Conservation (phyloP, 2,797 vertebrate species). For the Ptychobarbus kaznakovi region DNA sequence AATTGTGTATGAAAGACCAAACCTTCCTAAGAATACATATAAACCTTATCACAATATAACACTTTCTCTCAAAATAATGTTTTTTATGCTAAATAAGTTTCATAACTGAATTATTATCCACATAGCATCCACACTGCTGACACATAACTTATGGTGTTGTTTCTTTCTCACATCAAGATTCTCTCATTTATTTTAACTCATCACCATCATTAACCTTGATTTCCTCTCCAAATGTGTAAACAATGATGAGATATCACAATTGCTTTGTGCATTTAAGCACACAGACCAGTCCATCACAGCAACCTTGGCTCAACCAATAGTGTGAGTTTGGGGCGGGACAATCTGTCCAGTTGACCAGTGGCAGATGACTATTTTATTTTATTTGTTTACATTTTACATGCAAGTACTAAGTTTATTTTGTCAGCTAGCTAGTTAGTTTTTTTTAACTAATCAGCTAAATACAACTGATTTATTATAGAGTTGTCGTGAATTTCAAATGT, state of each 20-base stretch:
- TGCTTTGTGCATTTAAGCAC: not conserved
- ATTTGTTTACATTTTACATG: too few relatives aligned
- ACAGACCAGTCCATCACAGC: not conserved
- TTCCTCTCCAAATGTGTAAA: not conserved
- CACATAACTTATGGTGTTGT: not conserved
- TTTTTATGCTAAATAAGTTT: constrained; percentile 12
- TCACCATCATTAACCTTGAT: not conserved
- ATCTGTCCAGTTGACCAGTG: not conserved
- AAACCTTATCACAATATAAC: not conserved
- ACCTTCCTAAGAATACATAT: not conserved
- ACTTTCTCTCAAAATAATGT: not conserved
- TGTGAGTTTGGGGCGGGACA: not conserved
- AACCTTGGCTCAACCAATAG: not conserved
- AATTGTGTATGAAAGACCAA: constrained; percentile 3
- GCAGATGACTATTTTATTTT: not conserved
- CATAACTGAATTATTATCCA: not conserved
- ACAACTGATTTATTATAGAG: not conserved
- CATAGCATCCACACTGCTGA: not conserved
- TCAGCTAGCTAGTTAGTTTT: not conserved
- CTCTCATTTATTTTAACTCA: not conserved
- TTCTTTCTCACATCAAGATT: constrained; percentile 20
- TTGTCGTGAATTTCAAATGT: not conserved
- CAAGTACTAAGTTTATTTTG: not conserved
- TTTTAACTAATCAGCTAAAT: not conserved
- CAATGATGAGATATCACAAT: not conserved